Percentiles rank a stretch among this genome's conserved stretches.
These are phyloP conservation scores for Rhinopithecus roxellana DNA, from an alignment of 2,113 vertebrate species.

Conservation along the genomic window DNA sequence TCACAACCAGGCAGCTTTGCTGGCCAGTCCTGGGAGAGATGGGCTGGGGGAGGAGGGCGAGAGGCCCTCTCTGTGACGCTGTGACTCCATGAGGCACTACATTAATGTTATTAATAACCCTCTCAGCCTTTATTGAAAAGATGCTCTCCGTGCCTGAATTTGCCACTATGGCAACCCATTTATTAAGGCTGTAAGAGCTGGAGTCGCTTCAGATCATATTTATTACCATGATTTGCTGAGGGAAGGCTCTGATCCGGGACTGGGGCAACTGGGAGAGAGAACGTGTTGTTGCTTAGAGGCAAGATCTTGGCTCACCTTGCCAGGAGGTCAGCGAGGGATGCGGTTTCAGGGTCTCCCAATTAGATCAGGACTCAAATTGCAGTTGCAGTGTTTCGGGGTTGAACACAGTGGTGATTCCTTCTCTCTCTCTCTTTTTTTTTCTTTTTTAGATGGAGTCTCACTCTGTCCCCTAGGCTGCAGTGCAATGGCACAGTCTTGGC, in stretches of 20 bases:
- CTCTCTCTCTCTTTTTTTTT: no score
- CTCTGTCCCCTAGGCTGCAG: no score
- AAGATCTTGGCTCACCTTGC: conserved; percentile 70
- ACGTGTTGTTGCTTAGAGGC: conserved; percentile 71
- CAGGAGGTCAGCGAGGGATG: conserved; percentile 73
- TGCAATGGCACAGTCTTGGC: no score
- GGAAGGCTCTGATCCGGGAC: conserved; percentile 82
- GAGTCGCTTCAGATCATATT: conserved; percentile 86
- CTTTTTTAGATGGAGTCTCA: no score
- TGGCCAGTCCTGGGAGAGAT: neutral
- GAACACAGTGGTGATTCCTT: neutral
- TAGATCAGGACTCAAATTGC: conserved; percentile 71
- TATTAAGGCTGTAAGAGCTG: conserved; percentile 87
- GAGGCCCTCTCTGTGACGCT: neutral
- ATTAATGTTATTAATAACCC: conserved; percentile 90
- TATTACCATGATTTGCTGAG: conserved; percentile 88
- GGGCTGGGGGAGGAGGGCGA: neutral
- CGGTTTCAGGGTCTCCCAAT: conserved; percentile 74
- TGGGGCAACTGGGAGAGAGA: conserved; percentile 72
- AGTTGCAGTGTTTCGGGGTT: conserved; percentile 4
- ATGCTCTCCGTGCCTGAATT: conserved; percentile 86
- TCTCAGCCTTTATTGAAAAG: conserved; percentile 89
- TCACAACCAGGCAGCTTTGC: neutral
- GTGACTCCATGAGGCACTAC: conserved; percentile 72
- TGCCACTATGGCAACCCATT: conserved; percentile 86